Evolutionary conservation across 2,888 invertebrate genomes (phyloP), one percentile per base, ranked within the genome.

Genomic region (Protonemura montana): DNA sequence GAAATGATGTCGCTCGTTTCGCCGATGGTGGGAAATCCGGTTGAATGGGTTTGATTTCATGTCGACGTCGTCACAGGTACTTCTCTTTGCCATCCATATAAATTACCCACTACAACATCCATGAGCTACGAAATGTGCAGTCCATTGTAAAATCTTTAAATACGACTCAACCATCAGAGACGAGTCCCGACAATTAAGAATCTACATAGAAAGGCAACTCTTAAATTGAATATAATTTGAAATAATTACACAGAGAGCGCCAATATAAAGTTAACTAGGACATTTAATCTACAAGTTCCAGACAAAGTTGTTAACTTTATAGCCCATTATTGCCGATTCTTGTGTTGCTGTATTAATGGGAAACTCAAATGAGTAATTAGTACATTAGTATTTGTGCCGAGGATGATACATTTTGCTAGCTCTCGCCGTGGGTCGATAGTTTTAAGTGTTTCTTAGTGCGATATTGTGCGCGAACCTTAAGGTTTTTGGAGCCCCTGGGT

Each of bases 251-350:
- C 16, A 21, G 21, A 2, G 59, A 59, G 59, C 59, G 21, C 59
- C 59, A 59, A 59, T 59, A 59, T 59, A 59, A 59, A 59, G 59
- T 59, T 59, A 59, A 59, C 59, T 59, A 59, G 59, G 59, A 59
- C 59, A 59, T 59, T 59, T 59, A 59, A 59, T 59, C 59, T 59
- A 59, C 59, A 59, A 59, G 59, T 59, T 59, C 16, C 59, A 59
- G 59, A 59, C 59, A 59, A 59, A 59, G 59, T 59, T 59, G 59
- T 59, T 59, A 59, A 59, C 59, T 59, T 59, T 59, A 59, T 59
- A 3, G 59, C 59, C 59, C 59, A 59, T 59, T 59, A 59, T 59
- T 59, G 59, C 59, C 59, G 3, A 59, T 59, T 59, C 59, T 59
- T 59, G 59, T 59, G 13, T 3, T 2, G 3, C 59, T 59, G 59